Base-by-base conservation (phyloP, 2,797 vertebrate genomes). In the Acipenser ruthenus region DNA sequence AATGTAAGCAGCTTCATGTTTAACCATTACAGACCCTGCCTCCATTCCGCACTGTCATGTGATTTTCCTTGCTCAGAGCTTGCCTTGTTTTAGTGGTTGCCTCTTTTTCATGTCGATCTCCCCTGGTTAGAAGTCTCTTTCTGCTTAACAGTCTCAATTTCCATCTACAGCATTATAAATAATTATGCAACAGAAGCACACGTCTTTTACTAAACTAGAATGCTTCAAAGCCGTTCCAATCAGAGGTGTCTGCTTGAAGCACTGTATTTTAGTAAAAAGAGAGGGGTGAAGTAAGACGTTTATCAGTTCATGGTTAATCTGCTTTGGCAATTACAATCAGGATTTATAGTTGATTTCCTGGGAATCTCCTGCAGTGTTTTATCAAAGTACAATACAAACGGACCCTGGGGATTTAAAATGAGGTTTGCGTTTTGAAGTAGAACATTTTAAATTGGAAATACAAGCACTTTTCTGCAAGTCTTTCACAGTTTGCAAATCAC, bases 1-100 rank as follows among this genome's bases (percentile, higher is more conserved):
- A 37, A 23, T 37, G 23, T 37, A 37, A 18, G 23, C 23, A 37
- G 23, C 23, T 37, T 37, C 53, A 49, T 65, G 59, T 60, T 67
- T 60, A 60, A 68, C 60, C 68, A 18, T 18, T 18, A 18, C 15
- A 18, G 15, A 18, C 15, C 15, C 63, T 9, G 56, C 52, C 60
- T 67, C 67, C 65, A 67, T 55, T 69, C 37, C 23, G 49, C 56
- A 59, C 50, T 65, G 49, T 64, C 65, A 63, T 10, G 8, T 61
- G 62, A 15, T 60, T 49, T 70, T 18, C 9, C 63, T 64, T 49
- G 49, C 62, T 64, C 49, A 58, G 55, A 58, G 9, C 55, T 4
- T 10, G 55, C 3, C 12, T 11, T 12, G 12, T 13, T 58, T 11
- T 58, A n/a, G 7, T 58, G 55, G 11, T n/a, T 13, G 55, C 6